Evolutionary conservation across 1,140 invertebrate genomes (phyloP), one percentile per base, ranked within the genome.

Genomic region (Conus betulinus): DNA sequence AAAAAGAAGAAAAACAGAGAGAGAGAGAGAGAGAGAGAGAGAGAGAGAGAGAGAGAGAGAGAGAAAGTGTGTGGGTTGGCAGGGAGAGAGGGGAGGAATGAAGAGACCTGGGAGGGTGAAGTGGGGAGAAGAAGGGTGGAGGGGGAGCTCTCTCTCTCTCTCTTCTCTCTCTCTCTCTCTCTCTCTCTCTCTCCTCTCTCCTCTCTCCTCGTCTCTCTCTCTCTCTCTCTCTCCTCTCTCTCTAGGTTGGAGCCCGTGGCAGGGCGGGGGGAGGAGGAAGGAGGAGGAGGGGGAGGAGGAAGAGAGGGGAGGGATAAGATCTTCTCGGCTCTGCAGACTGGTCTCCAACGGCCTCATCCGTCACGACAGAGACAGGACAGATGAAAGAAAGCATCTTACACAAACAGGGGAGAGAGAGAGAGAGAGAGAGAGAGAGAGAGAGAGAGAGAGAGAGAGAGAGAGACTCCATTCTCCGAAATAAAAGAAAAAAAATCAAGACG

Each of bases 291-390:
- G 67, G 67, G 67, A 6, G 4, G 20, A 20, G 67, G 23, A 13
- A 7, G 67, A 20, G 67, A n/a, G 7, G 67, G 23, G 23, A 78
- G 60, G 13, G 93, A 92, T 51, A 92, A 97, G 39, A 93, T 76
- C 15, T 91, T 71, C 67, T 20, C 67, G 20, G 67, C 15, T 71
- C 13, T 71, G 67, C 67, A 71, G 67, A 13, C 8, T 15, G 20
- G 67, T 71, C 67, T 71, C 67, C 67, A 63, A 71, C 67, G 67
- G 13, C 67, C 67, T 71, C 67, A 20, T 71, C 67, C 23, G 67
- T 71, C 67, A 71, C 67, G 87, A 83, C 10, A n/a, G 11, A 60
- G 84, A 60, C 27, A 25, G 84, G 39, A n/a, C 51, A 60, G 57
- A 60, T 39, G 84, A 85, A 60, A 85, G 84, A n/a, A 60, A 85